phyloP scores from a whole-genome alignment of 2,797 vertebrate genomes.

The Eospalax fontanierii region DNA sequence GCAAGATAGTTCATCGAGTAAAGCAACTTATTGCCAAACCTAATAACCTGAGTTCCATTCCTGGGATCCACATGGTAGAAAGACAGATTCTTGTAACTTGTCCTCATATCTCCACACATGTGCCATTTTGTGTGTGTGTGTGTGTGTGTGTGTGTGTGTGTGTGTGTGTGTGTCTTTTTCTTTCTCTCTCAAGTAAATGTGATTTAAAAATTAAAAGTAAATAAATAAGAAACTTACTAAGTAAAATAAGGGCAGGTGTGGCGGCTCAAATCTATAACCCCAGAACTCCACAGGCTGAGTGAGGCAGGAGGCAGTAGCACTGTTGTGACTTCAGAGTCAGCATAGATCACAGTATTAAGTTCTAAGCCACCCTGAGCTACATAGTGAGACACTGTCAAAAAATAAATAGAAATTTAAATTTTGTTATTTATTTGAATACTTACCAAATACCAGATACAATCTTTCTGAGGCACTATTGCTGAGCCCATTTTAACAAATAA shows the following conservation, averaged over 20 bases:
- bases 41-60: too few relatives aligned
- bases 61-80: too few relatives aligned
- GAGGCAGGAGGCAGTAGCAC: background rate
- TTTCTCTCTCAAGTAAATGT: too few relatives aligned
- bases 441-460: background rate
- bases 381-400: background rate
- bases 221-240: background rate
- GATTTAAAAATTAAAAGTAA: too few relatives aligned
- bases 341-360: background rate
- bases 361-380: background rate
- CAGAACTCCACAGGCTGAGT: background rate
- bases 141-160: too few relatives aligned
- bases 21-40: too few relatives aligned
- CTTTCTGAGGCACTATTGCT: background rate
- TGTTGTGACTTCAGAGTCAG: background rate
- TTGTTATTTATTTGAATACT: constrained; percentile 26
- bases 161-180: too few relatives aligned
- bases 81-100: too few relatives aligned
- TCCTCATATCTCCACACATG: too few relatives aligned
- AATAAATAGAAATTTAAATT: background rate
- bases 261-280: background rate
- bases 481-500: constrained; percentile 38
- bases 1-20: too few relatives aligned
- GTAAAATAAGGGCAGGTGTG: constrained; percentile 19
- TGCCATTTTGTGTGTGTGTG: too few relatives aligned